Percentiles rank a stretch among this genome's conserved stretches.
Evolutionary conservation across 2,113 vertebrate genomes (phyloP).

Genomic region (Antigone vipio): DNA sequence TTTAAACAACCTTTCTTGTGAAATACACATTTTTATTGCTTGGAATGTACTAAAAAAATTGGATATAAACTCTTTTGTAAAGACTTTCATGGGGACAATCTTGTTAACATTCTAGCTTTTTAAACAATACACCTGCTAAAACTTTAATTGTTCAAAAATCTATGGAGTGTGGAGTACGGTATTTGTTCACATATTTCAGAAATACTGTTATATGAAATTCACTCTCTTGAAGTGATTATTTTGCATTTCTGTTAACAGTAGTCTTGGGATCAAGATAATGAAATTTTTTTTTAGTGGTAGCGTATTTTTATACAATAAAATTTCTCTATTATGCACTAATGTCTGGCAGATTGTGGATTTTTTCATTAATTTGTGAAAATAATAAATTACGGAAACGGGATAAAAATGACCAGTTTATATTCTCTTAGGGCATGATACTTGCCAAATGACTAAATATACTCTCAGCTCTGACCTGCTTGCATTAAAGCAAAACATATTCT

Average conservation of each 20-base stretch:
- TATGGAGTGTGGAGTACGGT: not conserved
- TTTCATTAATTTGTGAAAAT: not conserved
- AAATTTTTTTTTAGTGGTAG: not conserved
- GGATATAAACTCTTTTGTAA: not conserved
- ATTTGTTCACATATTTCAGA: not conserved
- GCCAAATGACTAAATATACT: fast-evolving
- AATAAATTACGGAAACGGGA: not conserved
- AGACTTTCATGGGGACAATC: not conserved
- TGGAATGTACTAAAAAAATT: not conserved
- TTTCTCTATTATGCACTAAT: not conserved
- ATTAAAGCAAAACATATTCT: not conserved
- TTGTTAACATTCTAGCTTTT: not conserved
- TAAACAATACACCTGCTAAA: not conserved
- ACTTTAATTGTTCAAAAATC: not conserved
- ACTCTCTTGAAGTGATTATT: not conserved
- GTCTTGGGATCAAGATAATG: not conserved
- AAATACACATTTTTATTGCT: not conserved
- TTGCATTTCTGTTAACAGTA: not conserved
- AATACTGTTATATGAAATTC: not conserved
- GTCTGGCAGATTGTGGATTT: not conserved
- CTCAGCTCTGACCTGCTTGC: not conserved
- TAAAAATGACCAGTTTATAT: not conserved
- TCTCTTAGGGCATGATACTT: not conserved
- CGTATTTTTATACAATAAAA: not conserved
- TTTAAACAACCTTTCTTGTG: not conserved